Conservation (phyloP, 2,888 invertebrate species). For the Atherix ibis region DNA sequence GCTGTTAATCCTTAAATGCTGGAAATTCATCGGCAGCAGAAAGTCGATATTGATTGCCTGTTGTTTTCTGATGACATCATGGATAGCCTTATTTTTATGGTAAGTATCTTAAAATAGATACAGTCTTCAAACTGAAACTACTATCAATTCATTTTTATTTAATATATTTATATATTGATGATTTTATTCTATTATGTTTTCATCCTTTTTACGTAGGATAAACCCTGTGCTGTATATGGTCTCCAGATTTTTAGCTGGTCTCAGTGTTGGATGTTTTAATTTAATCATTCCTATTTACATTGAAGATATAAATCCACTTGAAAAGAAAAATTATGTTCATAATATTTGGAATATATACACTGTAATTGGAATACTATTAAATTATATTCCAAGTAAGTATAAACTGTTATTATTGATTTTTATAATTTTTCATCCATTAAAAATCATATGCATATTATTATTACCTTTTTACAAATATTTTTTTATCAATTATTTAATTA, state of each 20-base stretch:
- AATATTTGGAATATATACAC: conserved; percentile 9
- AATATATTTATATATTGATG: no score
- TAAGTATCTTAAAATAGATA: conserved; percentile 7
- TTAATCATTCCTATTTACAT: conserved; percentile 11
- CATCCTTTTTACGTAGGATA: no score
- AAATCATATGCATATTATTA: no score
- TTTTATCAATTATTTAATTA: no score
- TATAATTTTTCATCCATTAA: no score
- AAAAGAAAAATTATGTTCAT: conserved; percentile 7
- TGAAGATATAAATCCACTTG: conserved; percentile 9
- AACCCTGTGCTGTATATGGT: no score
- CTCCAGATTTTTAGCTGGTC: conserved; percentile 9
- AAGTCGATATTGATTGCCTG: conserved; percentile 8
- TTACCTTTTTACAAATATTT: no score
- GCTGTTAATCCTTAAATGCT: conserved; percentile 8
- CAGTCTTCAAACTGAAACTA: no score
- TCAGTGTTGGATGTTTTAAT: conserved; percentile 9
- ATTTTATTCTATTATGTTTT: no score
- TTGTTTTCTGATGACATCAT: conserved; percentile 9
- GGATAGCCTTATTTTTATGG: conserved; percentile 8
- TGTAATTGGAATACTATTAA: conserved; percentile 8
- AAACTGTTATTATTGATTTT: no score
- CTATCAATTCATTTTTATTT: no score
- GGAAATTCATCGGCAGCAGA: conserved; percentile 11
- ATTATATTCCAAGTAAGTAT: conserved; percentile 8